Percentiles rank a stretch among this genome's conserved stretches.
Conservation (phyloP, 2,797 vertebrate species). For the Notolepis coatsorum region DNA sequence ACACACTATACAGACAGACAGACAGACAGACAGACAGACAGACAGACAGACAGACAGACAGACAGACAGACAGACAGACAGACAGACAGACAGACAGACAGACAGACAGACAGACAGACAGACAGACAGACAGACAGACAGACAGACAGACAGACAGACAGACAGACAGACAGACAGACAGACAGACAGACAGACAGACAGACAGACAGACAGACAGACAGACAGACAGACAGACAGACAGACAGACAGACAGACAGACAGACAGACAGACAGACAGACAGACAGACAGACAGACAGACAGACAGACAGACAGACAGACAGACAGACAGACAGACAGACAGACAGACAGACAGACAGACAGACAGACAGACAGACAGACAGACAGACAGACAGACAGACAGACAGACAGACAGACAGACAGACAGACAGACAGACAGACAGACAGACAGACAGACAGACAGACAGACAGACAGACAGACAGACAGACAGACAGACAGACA, state of each 20-base stretch:
- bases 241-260: background rate
- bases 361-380: background rate
- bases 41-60: no score
- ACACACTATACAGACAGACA: slow-evolving; percentile 60
- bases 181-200: background rate
- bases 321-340: background rate
- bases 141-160: background rate
- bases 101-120: no score
- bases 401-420: slow-evolving; percentile 31
- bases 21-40: no score
- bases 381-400: background rate
- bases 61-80: no score
- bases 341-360: background rate
- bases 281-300: background rate
- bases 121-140: no score
- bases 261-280: background rate
- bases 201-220: background rate
- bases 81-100: no score
- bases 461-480: no score
- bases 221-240: background rate
- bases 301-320: background rate
- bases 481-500: no score
- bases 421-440: slow-evolving; percentile 30
- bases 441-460: slow-evolving; percentile 25
- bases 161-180: background rate